Percentiles rank a stretch among this genome's conserved stretches.
Evolutionary conservation across 2,888 invertebrate species (phyloP).

Genomic region (Apotomis capreana): DNA sequence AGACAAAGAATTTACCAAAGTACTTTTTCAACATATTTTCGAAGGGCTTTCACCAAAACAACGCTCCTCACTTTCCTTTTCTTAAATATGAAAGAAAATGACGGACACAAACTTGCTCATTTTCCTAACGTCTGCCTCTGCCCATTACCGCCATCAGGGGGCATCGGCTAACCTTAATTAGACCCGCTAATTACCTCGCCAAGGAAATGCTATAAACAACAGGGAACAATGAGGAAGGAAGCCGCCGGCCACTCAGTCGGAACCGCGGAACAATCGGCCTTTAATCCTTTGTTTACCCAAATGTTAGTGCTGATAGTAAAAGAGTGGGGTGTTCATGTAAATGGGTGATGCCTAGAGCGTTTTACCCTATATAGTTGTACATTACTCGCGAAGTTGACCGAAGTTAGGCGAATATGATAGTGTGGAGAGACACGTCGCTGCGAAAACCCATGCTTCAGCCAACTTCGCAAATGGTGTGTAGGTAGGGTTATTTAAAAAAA

Average conservation of each 20-base stretch:
- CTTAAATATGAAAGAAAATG: not conserved
- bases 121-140: not conserved
- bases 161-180: slow-evolving; percentile 20
- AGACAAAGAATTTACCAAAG: too few relatives aligned
- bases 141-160: not conserved
- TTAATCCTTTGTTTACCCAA: not conserved
- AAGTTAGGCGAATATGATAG: too few relatives aligned
- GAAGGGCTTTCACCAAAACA: not conserved
- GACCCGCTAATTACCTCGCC: slow-evolving; percentile 10
- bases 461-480: too few relatives aligned
- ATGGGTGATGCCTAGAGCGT: too few relatives aligned
- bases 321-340: too few relatives aligned
- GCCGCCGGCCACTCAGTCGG: not conserved
- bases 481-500: too few relatives aligned
- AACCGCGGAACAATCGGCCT: slow-evolving; percentile 7
- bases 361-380: too few relatives aligned
- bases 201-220: slow-evolving; percentile 12
- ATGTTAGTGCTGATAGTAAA: too few relatives aligned
- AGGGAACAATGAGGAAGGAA: slow-evolving; percentile 17
- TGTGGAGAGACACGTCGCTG: too few relatives aligned
- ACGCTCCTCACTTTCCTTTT: not conserved
- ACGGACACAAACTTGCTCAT: not conserved
- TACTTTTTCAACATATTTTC: not conserved
- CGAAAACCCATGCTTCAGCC: too few relatives aligned
- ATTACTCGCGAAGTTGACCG: too few relatives aligned